A percentile compares a stretch with the other conserved stretches of the same genome.
phyloP scores from a whole-genome alignment of 1,140 invertebrate species.

The Calosoma granatense region DNA sequence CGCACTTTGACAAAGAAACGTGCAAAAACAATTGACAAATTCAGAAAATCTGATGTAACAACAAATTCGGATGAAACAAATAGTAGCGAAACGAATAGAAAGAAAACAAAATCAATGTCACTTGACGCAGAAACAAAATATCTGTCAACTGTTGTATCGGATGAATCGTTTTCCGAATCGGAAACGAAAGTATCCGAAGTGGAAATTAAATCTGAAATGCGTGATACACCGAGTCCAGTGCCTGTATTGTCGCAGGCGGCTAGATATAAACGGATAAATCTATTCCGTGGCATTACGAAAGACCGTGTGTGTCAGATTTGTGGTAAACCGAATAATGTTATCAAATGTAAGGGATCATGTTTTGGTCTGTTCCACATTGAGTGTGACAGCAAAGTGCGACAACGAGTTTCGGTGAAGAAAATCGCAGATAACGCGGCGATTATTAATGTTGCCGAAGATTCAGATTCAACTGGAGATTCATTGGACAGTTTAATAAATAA shows the following conservation, averaged over 20 bases:
- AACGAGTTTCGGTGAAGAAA: too few species aligned
- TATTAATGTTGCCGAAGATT: background rate
- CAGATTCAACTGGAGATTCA: background rate
- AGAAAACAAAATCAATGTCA: too few species aligned
- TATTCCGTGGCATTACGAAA: slow-evolving; percentile 47
- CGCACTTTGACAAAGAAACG: too few species aligned
- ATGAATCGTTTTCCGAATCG: slow-evolving; percentile 29
- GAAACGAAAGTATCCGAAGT: slow-evolving; percentile 27
- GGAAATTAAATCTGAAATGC: slow-evolving; percentile 19
- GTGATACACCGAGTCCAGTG: slow-evolving; percentile 14
- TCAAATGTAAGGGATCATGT: slow-evolving; percentile 52
- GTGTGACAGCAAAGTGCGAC: slow-evolving; percentile 28
- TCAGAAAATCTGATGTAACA: too few species aligned
- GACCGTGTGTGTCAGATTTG: slow-evolving; percentile 59
- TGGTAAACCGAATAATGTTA: slow-evolving; percentile 45
- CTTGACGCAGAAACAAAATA: too few species aligned
- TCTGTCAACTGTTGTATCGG: slow-evolving; percentile 24
- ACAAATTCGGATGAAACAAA: too few species aligned
- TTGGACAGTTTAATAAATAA: background rate
- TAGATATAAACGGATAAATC: slow-evolving; percentile 33
- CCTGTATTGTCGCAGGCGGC: background rate
- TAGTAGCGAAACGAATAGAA: too few species aligned
- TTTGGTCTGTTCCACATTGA: slow-evolving; percentile 41
- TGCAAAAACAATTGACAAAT: too few species aligned
- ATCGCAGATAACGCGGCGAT: background rate